Evolutionary conservation across 2,888 invertebrate genomes (phyloP), one percentile per base, ranked within the genome.

Genomic region (Diachrysia chrysitis): DNA sequence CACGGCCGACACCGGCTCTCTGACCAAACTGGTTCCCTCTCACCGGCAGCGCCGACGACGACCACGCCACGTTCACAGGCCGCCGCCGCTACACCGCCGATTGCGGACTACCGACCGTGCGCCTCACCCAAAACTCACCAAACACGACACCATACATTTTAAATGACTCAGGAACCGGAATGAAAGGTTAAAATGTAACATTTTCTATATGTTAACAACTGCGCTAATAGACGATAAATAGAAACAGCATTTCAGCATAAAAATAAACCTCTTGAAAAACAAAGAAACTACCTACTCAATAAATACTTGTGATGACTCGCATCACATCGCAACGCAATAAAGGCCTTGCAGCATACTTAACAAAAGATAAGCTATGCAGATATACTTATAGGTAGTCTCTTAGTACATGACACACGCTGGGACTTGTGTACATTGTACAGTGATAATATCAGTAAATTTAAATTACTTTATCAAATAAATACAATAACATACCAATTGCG

Each of bases 1-100:
- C 86, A 88, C 90, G 79, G 82, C 73, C 79, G 81, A 80, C 85
- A 85, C 68, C 74, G 68, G 75, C 69, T 69, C 76, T 71, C 69
- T 68, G 66, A 59, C 85, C 87, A 91, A 94, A 95, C 94, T 86
- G 93, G 94, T 94, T 94, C 86, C 94, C 94, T 90, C 93, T 94
- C 94, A 92, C 94, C 87, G 81, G 68, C 62, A 68, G 82, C 78
- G 81, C 84, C 79, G 78, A 81, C 77, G 82, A 63, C 86, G 81
- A 84, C 85, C 81, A 83, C 80, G 82, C 84, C 79, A 82, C 83
- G 85, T 83, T 83, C 77, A 74, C 78, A 65, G 66, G 63, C 62
- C 72, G 69, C 54, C 46, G 63, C 67, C 64, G 55, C 46, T 46
- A 61, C 68, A 58, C 69, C 32, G 66, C 64, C 58, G 48, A 23